Evolutionary conservation across 2,888 invertebrate species (phyloP), one percentile per base, ranked within the genome.

Genomic region (Odontomyia ornata): DNA sequence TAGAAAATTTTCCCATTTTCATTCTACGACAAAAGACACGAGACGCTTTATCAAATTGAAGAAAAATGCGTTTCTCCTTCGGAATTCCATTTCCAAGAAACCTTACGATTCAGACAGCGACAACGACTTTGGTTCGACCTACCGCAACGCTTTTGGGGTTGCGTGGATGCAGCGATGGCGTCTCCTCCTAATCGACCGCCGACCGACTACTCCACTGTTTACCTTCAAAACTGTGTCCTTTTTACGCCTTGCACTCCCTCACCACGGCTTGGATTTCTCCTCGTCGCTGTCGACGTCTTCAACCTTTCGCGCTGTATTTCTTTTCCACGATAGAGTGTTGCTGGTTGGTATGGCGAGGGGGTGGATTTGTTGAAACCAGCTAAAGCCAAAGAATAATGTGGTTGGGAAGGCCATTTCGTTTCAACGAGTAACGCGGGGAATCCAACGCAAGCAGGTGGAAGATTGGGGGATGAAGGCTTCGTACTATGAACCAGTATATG

Each of bases 201-300:
- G 72, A 72, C 73, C 73, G 73, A 73, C 73, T 73, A 73, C 73
- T 57, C 73, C 27, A 69, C 73, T 57, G 60, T 73, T 73, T 73
- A 57, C 57, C 57, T 57, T 57, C 73, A 57, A 57, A 73, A 73
- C 43, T 73, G 73, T 73, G 73, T 73, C 73, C 73, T 73, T 73
- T 73, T 73, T 60, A 36, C 36, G 57, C 60, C 60, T 60, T 73
- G 21, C 27, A 23, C 73, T 11, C 25, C 9, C 21, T 1, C 23
- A 11, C 52, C 23, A 30, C 57, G 72, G 11, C 30, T 21, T 9
- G 18, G 43, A 43, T 13, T 13, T 0, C 67, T 2, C 27, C 28
- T 52, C 52, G 18, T 60, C 60, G 25, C 5, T 60, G 65, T 25
- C 47, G 43, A 69, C 69, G 69, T 69, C 69, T 69, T 69, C 69